These are phyloP conservation scores for Riparia riparia DNA, from an alignment of 2,113 vertebrate species.

Conservation along the genomic window DNA sequence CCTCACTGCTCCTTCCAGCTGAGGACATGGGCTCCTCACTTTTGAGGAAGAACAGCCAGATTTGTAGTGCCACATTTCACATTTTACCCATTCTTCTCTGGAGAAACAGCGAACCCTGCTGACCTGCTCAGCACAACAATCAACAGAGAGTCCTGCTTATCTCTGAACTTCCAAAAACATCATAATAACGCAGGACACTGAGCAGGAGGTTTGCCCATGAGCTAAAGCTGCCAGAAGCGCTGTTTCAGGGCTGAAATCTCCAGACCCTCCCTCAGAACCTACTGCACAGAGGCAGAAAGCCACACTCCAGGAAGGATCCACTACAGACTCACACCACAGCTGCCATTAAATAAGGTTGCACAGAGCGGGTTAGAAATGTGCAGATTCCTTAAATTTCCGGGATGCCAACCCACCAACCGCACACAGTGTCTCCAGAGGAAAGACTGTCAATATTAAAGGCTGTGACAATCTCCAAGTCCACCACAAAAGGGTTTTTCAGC, in stretches of 20 bases:
- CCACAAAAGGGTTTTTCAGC: background rate
- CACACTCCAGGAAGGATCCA: background rate
- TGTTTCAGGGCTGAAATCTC: background rate
- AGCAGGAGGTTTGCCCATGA: background rate
- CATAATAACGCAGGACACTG: background rate
- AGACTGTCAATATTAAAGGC: background rate
- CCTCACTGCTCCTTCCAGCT: background rate
- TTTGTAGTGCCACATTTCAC: background rate
- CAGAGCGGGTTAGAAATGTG: background rate
- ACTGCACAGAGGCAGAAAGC: background rate
- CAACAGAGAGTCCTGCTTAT: background rate
- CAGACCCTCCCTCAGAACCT: background rate
- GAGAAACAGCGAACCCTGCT: background rate
- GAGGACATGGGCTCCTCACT: background rate
- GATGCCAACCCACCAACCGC: background rate
- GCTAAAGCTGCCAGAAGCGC: background rate
- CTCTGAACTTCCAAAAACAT: background rate
- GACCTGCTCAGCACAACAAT: background rate
- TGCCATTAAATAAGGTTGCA: background rate
- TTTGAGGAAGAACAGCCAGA: background rate
- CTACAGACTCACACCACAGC: background rate
- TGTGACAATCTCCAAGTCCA: background rate
- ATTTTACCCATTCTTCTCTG: background rate
- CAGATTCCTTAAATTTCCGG: background rate
- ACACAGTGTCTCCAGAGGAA: background rate